Base-by-base conservation (phyloP, 2,113 vertebrate species). In the Xerus inauris region DNA sequence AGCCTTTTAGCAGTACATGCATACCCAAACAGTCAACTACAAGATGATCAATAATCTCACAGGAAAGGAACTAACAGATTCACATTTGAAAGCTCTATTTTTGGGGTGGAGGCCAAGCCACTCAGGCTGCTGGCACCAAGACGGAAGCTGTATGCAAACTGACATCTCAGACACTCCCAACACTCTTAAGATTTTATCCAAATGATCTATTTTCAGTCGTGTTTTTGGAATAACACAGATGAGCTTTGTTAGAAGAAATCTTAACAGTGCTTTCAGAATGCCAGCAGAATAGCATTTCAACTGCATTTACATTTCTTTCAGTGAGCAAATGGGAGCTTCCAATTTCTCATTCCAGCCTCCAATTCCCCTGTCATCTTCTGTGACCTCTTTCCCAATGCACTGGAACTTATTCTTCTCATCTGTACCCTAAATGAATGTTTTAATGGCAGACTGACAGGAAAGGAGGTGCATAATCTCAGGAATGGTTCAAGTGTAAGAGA, bases 131-230 rank as follows among this genome's bases (percentile, higher is more conserved):
- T 96, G 96, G 97, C 96, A 81, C 38, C 65, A 81, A 51, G 79
- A 92, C 0, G 47, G 92, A 94, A 96, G 95, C 95, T 97, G 97
- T 96, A 93, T 96, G 97, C 91, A 97, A 97, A 97, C 97, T 96
- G 96, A 91, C 93, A 94, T 77, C 90, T 89, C 89, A 96, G 97
- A 87, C 94, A 94, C 80, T 96, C 85, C 87, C 97, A 97, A 96
- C 96, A 97, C 75, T 88, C 94, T 90, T 59, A 38, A 95, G 91
- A 85, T 93, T 97, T 94, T 91, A 96, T 96, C 95, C 91, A 97
- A 97, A 85, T 85, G 71, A 93, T 97, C 94, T 97, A 96, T 98
- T 96, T 97, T 88, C 91, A 95, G 95, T 92, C 87, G 77, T 92
- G 89, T 72, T 96, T 96, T 96, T 95, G 67, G 79, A 97, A 93